Evolutionary conservation across 2,888 invertebrate genomes (phyloP), one percentile per base, ranked within the genome.

Genomic region (Polydrusus cervinus): DNA sequence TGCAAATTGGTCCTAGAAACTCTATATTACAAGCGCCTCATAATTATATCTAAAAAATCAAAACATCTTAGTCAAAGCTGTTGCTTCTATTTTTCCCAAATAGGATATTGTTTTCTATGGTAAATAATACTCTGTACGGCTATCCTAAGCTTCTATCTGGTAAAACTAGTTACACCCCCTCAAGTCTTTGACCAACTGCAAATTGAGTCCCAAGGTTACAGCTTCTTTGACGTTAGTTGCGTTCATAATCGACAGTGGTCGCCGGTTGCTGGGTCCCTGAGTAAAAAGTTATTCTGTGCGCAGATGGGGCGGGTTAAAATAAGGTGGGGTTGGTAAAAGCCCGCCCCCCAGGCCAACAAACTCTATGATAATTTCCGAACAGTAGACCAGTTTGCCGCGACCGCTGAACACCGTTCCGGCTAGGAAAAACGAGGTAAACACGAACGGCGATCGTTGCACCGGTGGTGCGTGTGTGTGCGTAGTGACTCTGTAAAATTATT

Each of bases 161-260:
- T 69, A 76, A 69, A 69, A 69, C 74, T 13, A 71, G 77, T 77
- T 75, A 83, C 83, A 83, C 82, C 83, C 82, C 83, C 82, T 81
- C 81, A 80, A 79, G 77, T 79, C 79, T 78, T 82, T 78, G 79
- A 78, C 82, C 82, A 83, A 82, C 83, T 82, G 80, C 80, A 80
- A 83, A 82, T 82, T 78, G 80, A 82, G 79, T 83, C 84, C 85
- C 86, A 86, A 86, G 86, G 86, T 85, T 85, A 85, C 80, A 77
- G 47, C 53, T 65, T 66, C 64, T 65, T 70, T 45, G 65, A 14
- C 7, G n/a, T 11, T 69, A 83, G 83, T 81, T 83, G 85, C 74
- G 81, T 80, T 81, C 80, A 81, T 20, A 71, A 78, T 73, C 80
- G 80, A 83, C 83, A 85, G 86, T 81, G 83, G 84, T 84, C 78